These are phyloP conservation scores for Ceyx melanurus DNA, from an alignment of 2,113 vertebrate species.

Conservation along the genomic window DNA sequence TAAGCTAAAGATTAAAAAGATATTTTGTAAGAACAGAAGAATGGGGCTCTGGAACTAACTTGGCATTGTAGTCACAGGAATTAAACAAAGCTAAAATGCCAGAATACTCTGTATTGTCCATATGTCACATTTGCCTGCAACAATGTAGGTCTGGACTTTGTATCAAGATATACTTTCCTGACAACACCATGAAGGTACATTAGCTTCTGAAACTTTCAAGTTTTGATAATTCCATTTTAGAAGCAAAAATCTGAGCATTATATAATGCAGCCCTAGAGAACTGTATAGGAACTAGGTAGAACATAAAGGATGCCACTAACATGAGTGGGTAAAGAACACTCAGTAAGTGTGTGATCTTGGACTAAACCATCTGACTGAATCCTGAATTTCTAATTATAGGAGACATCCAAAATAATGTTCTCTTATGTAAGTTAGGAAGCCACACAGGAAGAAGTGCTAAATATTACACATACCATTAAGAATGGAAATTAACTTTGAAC, in stretches of 20 bases:
- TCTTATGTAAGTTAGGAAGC: not conserved
- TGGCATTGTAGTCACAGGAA: not conserved
- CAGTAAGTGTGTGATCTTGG: not conserved
- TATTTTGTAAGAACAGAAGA: not conserved
- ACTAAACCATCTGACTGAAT: not conserved
- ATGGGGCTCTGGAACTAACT: fast-evolving
- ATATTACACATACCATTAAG: fast-evolving
- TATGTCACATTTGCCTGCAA: not conserved
- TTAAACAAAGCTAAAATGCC: not conserved
- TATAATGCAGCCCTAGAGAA: fast-evolving
- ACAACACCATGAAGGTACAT: fast-evolving
- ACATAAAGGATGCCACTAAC: not conserved
- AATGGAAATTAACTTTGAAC: not conserved
- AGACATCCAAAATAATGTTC: not conserved
- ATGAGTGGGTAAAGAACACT: not conserved
- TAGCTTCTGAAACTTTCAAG: not conserved
- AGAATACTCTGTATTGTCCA: not conserved
- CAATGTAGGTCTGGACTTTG: fast-evolving
- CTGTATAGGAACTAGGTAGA: fast-evolving
- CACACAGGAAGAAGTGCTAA: fast-evolving
- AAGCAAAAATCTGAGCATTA: not conserved
- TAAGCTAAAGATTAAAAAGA: not conserved
- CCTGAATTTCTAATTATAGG: too few species aligned
- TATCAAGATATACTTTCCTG: not conserved
- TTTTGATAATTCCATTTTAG: not conserved